phyloP scores from a whole-genome alignment of 2,113 vertebrate species.

The Cryptotis parvus region DNA sequence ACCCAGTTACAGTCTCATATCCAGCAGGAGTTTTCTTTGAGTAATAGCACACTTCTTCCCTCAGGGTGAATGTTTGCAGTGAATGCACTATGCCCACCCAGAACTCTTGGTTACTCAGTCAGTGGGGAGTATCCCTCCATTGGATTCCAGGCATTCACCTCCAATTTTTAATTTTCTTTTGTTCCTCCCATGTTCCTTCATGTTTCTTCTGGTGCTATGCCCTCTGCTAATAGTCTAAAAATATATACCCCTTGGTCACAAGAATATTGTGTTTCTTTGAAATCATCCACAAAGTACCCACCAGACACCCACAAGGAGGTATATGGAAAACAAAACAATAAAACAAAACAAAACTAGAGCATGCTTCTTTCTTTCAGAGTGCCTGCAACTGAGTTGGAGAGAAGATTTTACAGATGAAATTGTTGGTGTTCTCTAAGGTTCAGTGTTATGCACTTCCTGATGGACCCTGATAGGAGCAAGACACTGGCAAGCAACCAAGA shows the following conservation, averaged over 20 bases:
- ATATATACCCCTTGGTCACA: not conserved
- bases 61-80: not conserved
- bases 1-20: not conserved
- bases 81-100: not conserved
- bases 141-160: not conserved
- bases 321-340: not conserved
- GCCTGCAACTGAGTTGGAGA: not conserved
- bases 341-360: not conserved
- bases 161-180: not conserved
- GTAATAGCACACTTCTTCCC: not conserved
- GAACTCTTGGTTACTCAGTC: not conserved
- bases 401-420: not conserved
- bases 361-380: not conserved
- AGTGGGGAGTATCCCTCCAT: not conserved
- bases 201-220: not conserved
- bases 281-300: not conserved
- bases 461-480: not conserved
- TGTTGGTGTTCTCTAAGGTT: not conserved
- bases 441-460: not conserved
- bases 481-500: not conserved
- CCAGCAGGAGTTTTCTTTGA: not conserved
- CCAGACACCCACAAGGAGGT: not conserved
- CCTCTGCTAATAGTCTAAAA: not conserved
- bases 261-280: not conserved
- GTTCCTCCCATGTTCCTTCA: not conserved